Percentiles rank a stretch among this genome's conserved stretches.
phyloP scores from a whole-genome alignment of 2,888 invertebrate species.

The Eucera pruinosa region DNA sequence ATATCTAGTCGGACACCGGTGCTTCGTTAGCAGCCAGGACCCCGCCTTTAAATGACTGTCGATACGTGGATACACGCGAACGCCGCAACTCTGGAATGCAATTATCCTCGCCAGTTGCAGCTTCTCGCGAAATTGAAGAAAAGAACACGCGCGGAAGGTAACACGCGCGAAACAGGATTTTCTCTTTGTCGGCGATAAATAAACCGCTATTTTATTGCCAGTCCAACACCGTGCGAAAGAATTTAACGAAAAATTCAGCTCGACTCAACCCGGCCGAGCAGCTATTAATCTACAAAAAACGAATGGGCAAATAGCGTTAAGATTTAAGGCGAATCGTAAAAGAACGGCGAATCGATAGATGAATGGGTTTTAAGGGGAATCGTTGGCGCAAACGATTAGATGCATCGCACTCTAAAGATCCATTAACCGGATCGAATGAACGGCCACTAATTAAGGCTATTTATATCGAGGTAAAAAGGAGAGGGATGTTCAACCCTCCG shows the following conservation, averaged over 20 bases:
- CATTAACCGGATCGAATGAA: conserved; percentile 80
- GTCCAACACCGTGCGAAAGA: background rate
- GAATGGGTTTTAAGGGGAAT: conserved; percentile 55
- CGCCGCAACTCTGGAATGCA: conserved; percentile 30
- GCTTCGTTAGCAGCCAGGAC: conserved; percentile 62
- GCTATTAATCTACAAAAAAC: background rate
- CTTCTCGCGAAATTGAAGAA: conserved; percentile 4
- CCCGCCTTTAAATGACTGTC: conserved; percentile 56
- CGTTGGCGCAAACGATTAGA: conserved; percentile 65
- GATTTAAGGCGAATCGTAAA: background rate
- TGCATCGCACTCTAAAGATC: conserved; percentile 77
- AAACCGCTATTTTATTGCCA: background rate
- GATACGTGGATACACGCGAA: conserved; percentile 31
- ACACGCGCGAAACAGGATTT: conserved; percentile 1
- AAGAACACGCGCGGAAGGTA: background rate
- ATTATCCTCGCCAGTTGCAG: conserved; percentile 32
- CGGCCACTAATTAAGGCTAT: conserved; percentile 81
- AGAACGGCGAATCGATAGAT: conserved; percentile 34
- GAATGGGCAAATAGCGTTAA: background rate
- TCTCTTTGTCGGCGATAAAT: conserved; percentile 9
- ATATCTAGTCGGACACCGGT: conserved; percentile 63
- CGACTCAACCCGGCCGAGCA: no score
- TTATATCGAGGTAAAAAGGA: conserved; percentile 73
- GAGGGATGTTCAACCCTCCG: conserved; percentile 48
- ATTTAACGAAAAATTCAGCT: background rate